These are phyloP conservation scores for Lordiphosa andalusiaca DNA, from an alignment of 2,888 invertebrate genomes.

Conservation along the genomic window DNA sequence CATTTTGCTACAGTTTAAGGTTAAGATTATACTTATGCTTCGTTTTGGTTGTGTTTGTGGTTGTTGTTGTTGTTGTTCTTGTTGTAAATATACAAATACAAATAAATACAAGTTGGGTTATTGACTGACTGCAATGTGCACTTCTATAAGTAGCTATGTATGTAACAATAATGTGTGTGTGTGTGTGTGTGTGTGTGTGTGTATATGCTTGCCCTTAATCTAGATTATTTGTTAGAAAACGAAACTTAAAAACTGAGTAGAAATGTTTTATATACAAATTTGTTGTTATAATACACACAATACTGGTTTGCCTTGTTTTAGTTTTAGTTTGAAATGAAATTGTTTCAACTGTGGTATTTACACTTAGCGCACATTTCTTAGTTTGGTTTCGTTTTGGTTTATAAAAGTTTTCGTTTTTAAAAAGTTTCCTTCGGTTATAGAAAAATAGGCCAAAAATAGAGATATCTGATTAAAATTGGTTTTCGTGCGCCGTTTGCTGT, in stretches of 20 bases:
- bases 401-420: constrained; percentile 48
- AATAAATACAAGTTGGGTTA: constrained; percentile 72
- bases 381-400: constrained; percentile 38
- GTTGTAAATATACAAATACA: constrained; percentile 74
- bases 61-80: constrained; percentile 25
- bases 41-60: constrained; percentile 14
- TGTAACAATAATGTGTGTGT: constrained; percentile 27
- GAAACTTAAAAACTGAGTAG: background rate
- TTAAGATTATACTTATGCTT: constrained; percentile 25
- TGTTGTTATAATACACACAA: constrained; percentile 51
- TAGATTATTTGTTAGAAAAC: constrained; percentile 19
- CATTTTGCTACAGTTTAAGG: constrained; percentile 49
- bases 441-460: constrained; percentile 78
- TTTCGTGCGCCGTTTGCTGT: constrained; percentile 38
- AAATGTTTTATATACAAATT: constrained; percentile 56
- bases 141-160: constrained; percentile 38
- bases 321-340: constrained; percentile 6
- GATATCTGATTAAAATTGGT: constrained; percentile 62
- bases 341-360: constrained; percentile 25
- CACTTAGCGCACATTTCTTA: constrained; percentile 16
- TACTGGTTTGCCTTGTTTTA: constrained; percentile 34
- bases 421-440: constrained; percentile 53
- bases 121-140: constrained; percentile 42
- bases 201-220: constrained; percentile 22
- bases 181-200: constrained; percentile 29